Conservation (phyloP, 2,113 vertebrate species). For the Thomomys bottae region DNA sequence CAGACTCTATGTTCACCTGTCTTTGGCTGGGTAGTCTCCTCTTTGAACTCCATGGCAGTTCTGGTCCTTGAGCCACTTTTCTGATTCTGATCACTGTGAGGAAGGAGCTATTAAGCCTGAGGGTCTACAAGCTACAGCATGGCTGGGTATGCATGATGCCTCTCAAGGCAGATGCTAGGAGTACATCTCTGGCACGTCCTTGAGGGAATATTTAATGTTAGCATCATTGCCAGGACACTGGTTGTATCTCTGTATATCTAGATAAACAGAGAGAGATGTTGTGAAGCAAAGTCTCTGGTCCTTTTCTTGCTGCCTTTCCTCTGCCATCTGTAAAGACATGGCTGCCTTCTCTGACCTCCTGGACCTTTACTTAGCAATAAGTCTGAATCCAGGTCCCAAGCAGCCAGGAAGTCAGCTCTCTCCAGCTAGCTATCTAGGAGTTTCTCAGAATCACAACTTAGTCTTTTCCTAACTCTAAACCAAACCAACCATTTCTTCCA, state of each 20-base stretch:
- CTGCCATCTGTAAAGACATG: neutral
- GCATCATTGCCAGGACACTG: neutral
- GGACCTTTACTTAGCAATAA: neutral
- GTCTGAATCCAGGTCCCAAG: neutral
- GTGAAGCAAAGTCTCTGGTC: neutral
- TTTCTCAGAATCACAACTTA: constrained; percentile 28
- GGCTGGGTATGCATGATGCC: neutral
- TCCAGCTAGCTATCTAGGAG: neutral
- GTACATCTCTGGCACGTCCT: neutral
- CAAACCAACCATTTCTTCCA: constrained; percentile 20
- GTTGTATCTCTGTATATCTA: neutral
- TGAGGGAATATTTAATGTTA: neutral
- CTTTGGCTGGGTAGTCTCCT: neutral
- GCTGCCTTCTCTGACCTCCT: neutral
- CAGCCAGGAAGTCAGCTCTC: neutral
- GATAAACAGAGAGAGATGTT: constrained; percentile 26
- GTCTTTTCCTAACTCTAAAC: neutral
- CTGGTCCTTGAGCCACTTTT: neutral
- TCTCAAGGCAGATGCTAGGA: neutral
- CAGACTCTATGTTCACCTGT: neutral
- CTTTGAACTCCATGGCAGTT: neutral
- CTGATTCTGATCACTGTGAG: neutral
- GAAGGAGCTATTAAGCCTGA: neutral
- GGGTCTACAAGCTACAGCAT: neutral
- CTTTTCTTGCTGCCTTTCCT: neutral